Evolutionary conservation across 1,140 invertebrate genomes (phyloP).

Genomic region (Bombus picipes): DNA sequence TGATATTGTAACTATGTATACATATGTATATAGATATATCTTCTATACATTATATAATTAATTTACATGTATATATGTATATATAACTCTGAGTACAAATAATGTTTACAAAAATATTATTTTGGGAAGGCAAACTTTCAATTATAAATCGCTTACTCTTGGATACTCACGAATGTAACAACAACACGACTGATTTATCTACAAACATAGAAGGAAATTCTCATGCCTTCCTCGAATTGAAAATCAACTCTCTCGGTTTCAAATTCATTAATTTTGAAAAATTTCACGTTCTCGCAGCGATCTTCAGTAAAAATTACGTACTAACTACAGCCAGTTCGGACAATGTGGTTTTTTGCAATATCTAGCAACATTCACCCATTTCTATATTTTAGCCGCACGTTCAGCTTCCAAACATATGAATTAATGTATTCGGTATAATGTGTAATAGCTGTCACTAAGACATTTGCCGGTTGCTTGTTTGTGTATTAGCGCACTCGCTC

Average conservation of each 20-base stretch:
- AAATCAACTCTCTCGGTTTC: slow-evolving; percentile 32
- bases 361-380: too few relatives aligned
- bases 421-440: too few relatives aligned
- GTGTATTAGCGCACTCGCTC: too few relatives aligned
- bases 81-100: slow-evolving; percentile 75
- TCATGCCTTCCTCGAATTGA: slow-evolving; percentile 27
- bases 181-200: slow-evolving; percentile 69
- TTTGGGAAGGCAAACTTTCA: slow-evolving; percentile 79
- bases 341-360: too few relatives aligned
- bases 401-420: too few relatives aligned
- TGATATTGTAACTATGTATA: slow-evolving; percentile 36
- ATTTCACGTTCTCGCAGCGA: background rate
- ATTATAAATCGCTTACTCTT: slow-evolving; percentile 69
- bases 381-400: too few relatives aligned
- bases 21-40: slow-evolving; percentile 46
- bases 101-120: slow-evolving; percentile 82
- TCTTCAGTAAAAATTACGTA: background rate
- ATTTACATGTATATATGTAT: slow-evolving; percentile 52
- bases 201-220: slow-evolving; percentile 58
- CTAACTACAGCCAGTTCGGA: too few relatives aligned
- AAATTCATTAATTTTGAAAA: background rate
- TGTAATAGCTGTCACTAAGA: too few relatives aligned
- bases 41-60: slow-evolving; percentile 57
- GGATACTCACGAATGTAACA: slow-evolving; percentile 64
- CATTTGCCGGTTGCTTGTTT: too few relatives aligned